Evolutionary conservation across 2,888 invertebrate species (phyloP).

Genomic region (Epistrophe eligans): DNA sequence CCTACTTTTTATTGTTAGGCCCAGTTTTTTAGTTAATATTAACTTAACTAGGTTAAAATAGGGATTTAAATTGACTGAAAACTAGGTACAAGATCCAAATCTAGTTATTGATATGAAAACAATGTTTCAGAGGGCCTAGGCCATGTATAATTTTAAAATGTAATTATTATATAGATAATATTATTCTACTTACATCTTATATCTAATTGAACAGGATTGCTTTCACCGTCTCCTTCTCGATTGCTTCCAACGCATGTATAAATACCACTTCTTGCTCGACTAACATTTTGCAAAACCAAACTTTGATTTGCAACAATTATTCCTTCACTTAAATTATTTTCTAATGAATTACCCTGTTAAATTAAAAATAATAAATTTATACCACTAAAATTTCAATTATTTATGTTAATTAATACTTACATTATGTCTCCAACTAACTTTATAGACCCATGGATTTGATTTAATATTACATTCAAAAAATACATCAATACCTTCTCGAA

Average conservation of each 20-base stretch:
- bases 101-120: too few relatives aligned
- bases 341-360: slow-evolving; percentile 89
- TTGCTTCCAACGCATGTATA: slow-evolving; percentile 95
- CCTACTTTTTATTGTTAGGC: too few relatives aligned
- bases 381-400: too few relatives aligned
- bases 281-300: slow-evolving; percentile 93
- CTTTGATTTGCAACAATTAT: slow-evolving; percentile 95
- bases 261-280: slow-evolving; percentile 90
- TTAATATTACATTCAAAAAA: slow-evolving; percentile 96
- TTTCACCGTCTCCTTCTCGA: slow-evolving; percentile 94
- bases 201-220: slow-evolving; percentile 92
- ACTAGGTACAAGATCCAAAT: too few relatives aligned
- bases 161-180: too few relatives aligned
- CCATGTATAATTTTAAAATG: too few relatives aligned
- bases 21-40: too few relatives aligned
- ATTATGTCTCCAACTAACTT: slow-evolving; percentile 91
- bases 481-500: slow-evolving; percentile 94
- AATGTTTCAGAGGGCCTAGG: too few relatives aligned
- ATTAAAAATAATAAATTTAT: slow-evolving; percentile 12
- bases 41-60: too few relatives aligned
- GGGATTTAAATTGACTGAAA: too few relatives aligned
- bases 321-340: slow-evolving; percentile 91
- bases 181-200: slow-evolving; percentile 89
- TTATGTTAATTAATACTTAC: slow-evolving; percentile 84
- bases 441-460: slow-evolving; percentile 93